Evolutionary conservation across 2,797 vertebrate genomes (phyloP), one percentile per base, ranked within the genome.

Genomic region (Hoplostethus mediterraneus): DNA sequence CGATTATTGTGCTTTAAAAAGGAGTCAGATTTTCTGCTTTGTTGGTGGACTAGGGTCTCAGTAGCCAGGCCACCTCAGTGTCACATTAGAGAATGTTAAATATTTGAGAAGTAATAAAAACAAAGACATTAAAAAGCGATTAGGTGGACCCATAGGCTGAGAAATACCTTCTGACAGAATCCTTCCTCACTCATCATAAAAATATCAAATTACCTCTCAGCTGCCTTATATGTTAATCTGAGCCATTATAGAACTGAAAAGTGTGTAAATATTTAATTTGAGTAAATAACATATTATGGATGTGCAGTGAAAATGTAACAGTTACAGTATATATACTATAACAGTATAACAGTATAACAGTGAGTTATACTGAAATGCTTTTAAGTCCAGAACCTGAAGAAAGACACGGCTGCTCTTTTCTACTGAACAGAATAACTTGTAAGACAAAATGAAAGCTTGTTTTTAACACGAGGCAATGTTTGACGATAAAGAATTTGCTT

Each of bases 91-190:
- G 68, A 54, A 12, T 76, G 56, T 74, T 86, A 53, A 82, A 85
- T 81, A 81, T 86, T 75, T 79, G 44, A 85, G n/a, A 67, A 67
- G 79, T 79, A 58, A 64, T 77, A 62, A 87, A 87, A 79, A 79
- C 54, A 73, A 49, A 77, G 57, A 81, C 76, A 85, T 81, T 86
- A 80, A 86, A 84, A 89, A 82, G 74, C 69, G 67, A 86, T 90
- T 82, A 87, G 14, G 9, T 47, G 31, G 59, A 68, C 47, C 28
- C 21, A 45, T 11, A 28, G 38, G 58, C 64, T 12, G 67, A 79
- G 33, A 60, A 65, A 67, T 14, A 57, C 30, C 16, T 55, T 47
- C 42, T 51, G 75, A 67, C 42, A 73, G 62, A 58, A 61, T 48
- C 60, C 66, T 12, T 47, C 13, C 5, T 60, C 30, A 53, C 45